These are phyloP conservation scores for Pyrochroa serraticornis DNA, from an alignment of 2,888 invertebrate species.

Conservation along the genomic window DNA sequence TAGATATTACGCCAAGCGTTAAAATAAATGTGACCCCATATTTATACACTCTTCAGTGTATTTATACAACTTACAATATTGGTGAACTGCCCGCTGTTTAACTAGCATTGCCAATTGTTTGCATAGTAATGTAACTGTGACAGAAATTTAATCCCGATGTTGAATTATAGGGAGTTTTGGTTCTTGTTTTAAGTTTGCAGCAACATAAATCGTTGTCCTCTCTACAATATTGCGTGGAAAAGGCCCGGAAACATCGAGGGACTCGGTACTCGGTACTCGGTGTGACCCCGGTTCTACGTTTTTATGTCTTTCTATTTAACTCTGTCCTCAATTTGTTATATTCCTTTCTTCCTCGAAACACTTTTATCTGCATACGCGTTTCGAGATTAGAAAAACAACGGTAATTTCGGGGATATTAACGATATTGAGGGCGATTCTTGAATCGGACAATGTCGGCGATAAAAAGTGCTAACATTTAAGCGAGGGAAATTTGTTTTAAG, in stretches of 20 bases:
- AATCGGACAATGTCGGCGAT: no score
- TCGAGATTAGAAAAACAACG: no score
- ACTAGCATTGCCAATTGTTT: constrained; percentile 3
- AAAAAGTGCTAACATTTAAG: no score
- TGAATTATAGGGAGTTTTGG: neutral
- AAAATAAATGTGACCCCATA: constrained; percentile 16
- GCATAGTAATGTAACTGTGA: constrained; percentile 2
- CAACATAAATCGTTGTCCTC: constrained; percentile 15
- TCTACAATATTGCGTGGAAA: constrained; percentile 17
- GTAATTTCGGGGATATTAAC: no score
- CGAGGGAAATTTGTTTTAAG: no score
- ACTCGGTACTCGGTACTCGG: constrained; percentile 13
- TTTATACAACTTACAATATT: constrained; percentile 8
- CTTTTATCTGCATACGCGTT: no score
- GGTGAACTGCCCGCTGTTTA: constrained; percentile 9
- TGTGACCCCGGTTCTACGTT: constrained; percentile 5
- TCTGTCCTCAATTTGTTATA: neutral
- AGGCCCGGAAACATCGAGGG: constrained; percentile 14
- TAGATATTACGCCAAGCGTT: constrained; percentile 4
- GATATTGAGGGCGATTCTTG: no score
- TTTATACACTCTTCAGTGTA: constrained; percentile 4
- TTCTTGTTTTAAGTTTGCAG: constrained; percentile 11
- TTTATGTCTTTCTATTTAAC: constrained; percentile 12
- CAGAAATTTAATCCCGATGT: neutral
- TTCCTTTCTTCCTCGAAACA: no score